A percentile compares a stretch with the other conserved stretches of the same genome.
These are phyloP conservation scores for Anhinga anhinga DNA, from an alignment of 2,113 vertebrate genomes.

Conservation along the genomic window DNA sequence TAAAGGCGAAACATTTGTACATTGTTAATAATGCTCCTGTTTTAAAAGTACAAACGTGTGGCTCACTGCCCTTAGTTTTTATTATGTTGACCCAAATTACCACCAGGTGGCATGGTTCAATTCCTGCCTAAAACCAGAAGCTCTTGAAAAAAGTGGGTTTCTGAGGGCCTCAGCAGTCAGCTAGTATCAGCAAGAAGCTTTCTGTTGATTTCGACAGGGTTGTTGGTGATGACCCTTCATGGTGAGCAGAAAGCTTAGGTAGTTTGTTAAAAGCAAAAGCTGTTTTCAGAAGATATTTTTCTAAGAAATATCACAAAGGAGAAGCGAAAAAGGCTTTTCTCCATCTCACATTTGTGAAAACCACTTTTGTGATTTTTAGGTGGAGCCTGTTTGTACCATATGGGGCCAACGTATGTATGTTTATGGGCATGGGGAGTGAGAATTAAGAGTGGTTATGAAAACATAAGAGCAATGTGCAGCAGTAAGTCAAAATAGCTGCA, in stretches of 20 bases:
- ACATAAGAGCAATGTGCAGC: background rate
- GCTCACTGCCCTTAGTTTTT: background rate
- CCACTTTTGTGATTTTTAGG: background rate
- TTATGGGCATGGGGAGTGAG: background rate
- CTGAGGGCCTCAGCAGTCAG: background rate
- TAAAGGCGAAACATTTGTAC: background rate
- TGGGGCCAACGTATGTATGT: background rate
- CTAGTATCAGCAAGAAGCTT: background rate
- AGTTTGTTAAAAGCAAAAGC: background rate
- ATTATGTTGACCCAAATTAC: background rate
- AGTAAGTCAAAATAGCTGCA: background rate
- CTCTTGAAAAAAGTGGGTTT: background rate
- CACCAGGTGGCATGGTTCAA: constrained; percentile 16
- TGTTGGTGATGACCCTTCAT: background rate
- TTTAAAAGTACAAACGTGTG: background rate
- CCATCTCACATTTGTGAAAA: background rate
- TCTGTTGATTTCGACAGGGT: background rate
- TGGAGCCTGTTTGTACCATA: background rate
- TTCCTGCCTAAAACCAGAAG: background rate
- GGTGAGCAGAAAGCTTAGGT: background rate
- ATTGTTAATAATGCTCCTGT: background rate
- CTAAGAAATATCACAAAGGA: background rate
- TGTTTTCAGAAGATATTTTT: background rate
- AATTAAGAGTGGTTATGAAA: background rate
- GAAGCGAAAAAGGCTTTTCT: background rate